Conservation (phyloP, 2,888 invertebrate genomes). For the Siphlonurus alternatus region DNA sequence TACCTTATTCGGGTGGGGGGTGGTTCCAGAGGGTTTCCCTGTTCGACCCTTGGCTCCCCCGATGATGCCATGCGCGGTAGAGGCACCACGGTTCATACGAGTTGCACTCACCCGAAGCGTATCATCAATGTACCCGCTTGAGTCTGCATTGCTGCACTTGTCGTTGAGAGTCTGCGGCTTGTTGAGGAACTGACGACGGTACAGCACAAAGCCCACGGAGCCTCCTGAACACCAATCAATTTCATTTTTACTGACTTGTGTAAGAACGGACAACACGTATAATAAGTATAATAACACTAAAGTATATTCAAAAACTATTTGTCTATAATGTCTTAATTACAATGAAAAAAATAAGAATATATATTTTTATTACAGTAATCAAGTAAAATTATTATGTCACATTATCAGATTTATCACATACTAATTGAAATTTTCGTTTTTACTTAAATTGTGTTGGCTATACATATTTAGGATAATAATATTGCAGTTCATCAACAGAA, state of each 20-base stretch:
- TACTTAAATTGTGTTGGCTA: no score
- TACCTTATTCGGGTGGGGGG: not conserved
- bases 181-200: conserved; percentile 55
- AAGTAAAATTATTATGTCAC: no score
- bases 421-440: no score
- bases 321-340: not conserved
- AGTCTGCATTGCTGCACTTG: conserved; percentile 69
- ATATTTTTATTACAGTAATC: not conserved
- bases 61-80: not conserved
- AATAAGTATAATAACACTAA: no score
- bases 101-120: conserved; percentile 54
- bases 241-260: not conserved
- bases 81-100: not conserved
- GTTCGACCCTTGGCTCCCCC: not conserved
- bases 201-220: conserved; percentile 47
- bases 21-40: not conserved
- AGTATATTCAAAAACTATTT: not conserved
- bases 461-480: no score
- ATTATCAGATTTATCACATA: no score
- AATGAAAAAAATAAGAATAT: not conserved
- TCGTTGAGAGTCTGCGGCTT: conserved; percentile 69
- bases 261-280: no score
- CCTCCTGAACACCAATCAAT: conserved; percentile 25
- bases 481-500: no score
- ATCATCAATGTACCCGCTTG: conserved; percentile 73